Evolutionary conservation across 2,888 invertebrate species (phyloP).

Genomic region (Drosophila niveifrons): DNA sequence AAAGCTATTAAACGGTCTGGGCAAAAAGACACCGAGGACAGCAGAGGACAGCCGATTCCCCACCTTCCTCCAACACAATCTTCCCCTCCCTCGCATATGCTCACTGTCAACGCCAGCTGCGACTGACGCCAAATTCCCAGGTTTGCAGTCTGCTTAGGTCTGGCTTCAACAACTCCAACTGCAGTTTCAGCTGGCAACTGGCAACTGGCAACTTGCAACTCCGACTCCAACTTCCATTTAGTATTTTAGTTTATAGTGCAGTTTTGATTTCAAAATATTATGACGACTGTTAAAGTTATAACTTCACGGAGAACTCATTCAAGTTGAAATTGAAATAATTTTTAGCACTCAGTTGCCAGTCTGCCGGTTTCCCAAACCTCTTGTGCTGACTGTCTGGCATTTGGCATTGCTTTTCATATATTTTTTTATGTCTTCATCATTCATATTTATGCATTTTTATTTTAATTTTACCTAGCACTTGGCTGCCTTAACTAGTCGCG

Average conservation of each 20-base stretch:
- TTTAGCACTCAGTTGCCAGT: constrained; percentile 20
- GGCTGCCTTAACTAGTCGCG: constrained; percentile 46
- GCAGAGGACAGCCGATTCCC: constrained; percentile 18
- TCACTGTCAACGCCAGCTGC: constrained; percentile 71
- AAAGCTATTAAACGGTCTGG: constrained; percentile 56
- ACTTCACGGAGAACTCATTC: constrained; percentile 59
- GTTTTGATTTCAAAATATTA: constrained; percentile 75
- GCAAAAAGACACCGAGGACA: constrained; percentile 16
- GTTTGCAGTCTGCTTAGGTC: constrained; percentile 18
- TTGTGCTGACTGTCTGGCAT: constrained; percentile 24
- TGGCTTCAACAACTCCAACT: constrained; percentile 16
- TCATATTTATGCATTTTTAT: constrained; percentile 71
- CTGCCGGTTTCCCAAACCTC: neutral
- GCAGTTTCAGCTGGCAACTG: neutral
- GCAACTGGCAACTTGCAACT: neutral
- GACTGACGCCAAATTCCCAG: constrained; percentile 31
- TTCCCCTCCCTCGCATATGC: constrained; percentile 4
- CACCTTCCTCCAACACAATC: neutral
- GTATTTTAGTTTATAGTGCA: constrained; percentile 65
- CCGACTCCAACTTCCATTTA: constrained; percentile 52
- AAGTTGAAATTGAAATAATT: constrained; percentile 61
- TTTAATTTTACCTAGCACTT: constrained; percentile 60
- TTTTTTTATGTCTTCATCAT: constrained; percentile 74
- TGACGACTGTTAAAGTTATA: constrained; percentile 70
- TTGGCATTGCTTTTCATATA: constrained; percentile 32